Base-by-base conservation (phyloP, 2,113 vertebrate species). In the Neomonachus schauinslandi region DNA sequence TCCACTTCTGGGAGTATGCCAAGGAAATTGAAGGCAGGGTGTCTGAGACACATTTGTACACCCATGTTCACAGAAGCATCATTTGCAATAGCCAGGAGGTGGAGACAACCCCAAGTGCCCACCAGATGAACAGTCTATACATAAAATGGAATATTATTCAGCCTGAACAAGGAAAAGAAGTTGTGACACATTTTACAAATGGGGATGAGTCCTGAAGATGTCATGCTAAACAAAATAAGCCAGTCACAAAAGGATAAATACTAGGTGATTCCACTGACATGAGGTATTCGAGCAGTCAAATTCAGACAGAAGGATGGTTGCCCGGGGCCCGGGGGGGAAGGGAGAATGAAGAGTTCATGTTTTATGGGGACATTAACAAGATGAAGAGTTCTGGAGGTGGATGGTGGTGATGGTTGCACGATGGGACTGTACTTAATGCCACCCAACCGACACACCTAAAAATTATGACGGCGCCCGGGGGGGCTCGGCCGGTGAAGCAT, bases 21-120 rank as follows among this genome's bases (percentile, higher is more conserved):
- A 63, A 42, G 61, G 65, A 51, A 49, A 67, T 2, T 49, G 31
- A 67, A 67, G 49, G 83, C 61, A 85, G 18, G 7, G 42, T 49
- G 49, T 85, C 83, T 67, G 42, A 65, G 61, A 33, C 61, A 85
- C 63, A 51, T 21, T 22, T 74, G 67, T 89, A 89, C 42, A 51
- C 61, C 63, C 61, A 15, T 51, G 61, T 74, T 74, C 86, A 31
- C 3, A 39, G 67, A 72, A 57, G 86, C n/a, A 13, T 74, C 12
- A 5, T 57, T 57, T 74, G 26, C 69, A 21, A 21, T 31, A 61
- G 36, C 36, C 55, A 15, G 57, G 76, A 89, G 36, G 36, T 39
- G 24, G 65, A 87, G 51, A 63, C 42, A 8, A 69, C 14, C 14
- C 14, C 65, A 87, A 71, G 49, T 46, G 71, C 24, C 71, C 28